Evolutionary conservation across 1,140 invertebrate genomes (phyloP).

Genomic region (Zophobas morio): DNA sequence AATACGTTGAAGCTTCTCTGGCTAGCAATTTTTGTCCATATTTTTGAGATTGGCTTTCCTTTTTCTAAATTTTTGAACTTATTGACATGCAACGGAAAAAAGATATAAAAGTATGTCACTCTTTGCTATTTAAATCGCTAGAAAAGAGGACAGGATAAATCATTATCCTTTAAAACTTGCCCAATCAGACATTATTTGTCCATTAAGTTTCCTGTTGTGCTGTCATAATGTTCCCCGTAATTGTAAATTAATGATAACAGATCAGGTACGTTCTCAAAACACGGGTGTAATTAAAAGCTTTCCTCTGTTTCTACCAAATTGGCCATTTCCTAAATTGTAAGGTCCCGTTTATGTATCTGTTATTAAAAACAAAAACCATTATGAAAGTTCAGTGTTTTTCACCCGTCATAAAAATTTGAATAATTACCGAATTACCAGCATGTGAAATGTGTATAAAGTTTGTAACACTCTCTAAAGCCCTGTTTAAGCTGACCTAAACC

Average conservation of each 20-base stretch:
- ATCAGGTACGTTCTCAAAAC: slow-evolving; percentile 5
- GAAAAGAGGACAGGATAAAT: too few species aligned
- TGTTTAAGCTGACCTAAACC: slow-evolving; percentile 2
- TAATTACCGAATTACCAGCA: slow-evolving; percentile 26
- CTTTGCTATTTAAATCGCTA: too few species aligned
- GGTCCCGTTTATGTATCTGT: slow-evolving; percentile 23
- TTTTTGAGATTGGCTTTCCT: too few species aligned
- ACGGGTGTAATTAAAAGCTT: slow-evolving; percentile 30
- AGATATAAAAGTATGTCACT: too few species aligned
- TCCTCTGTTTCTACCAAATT: slow-evolving; percentile 33
- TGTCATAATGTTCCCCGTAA: slow-evolving; percentile 25
- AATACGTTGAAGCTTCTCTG: too few species aligned
- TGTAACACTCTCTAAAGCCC: slow-evolving; percentile 15
- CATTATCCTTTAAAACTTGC: too few species aligned
- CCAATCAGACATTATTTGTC: not conserved
- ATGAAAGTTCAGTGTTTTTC: slow-evolving; percentile 20
- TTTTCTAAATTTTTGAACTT: too few species aligned
- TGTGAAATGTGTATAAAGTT: slow-evolving; percentile 24
- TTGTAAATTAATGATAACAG: slow-evolving; percentile 34
- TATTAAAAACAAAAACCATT: slow-evolving; percentile 36
- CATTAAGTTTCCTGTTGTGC: slow-evolving; percentile 9
- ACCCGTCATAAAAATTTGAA: slow-evolving; percentile 34
- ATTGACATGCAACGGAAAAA: too few species aligned
- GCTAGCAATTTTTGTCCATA: too few species aligned
- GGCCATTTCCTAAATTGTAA: slow-evolving; percentile 33